Percentiles rank a stretch among this genome's conserved stretches.
These are phyloP conservation scores for Numenius phaeopus DNA, from an alignment of 2,797 vertebrate species.

Conservation along the genomic window DNA sequence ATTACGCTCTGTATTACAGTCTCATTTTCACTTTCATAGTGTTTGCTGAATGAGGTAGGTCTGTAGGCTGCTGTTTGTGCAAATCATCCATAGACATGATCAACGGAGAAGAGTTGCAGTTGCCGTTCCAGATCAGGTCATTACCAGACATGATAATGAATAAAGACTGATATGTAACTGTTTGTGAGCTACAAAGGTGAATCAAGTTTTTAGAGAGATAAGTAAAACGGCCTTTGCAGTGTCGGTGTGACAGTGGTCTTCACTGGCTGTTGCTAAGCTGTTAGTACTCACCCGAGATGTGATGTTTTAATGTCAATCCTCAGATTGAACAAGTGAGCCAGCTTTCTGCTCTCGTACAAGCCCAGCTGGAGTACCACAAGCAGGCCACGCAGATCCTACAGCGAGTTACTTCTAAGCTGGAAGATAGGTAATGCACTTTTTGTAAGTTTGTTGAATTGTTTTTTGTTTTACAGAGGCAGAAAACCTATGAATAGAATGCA, in stretches of 20 bases:
- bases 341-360: conserved; percentile 93
- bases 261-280: not conserved
- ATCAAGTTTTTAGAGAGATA: not conserved
- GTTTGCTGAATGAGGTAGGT: not conserved
- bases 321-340: conserved; percentile 99
- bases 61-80: not conserved
- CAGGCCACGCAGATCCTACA: conserved; percentile 94
- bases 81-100: not conserved
- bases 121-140: not conserved
- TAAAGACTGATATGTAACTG: not conserved
- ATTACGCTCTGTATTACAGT: not conserved
- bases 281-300: not conserved
- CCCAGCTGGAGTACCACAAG: conserved; percentile 96
- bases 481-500: not conserved
- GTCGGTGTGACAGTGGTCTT: not conserved
- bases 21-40: not conserved
- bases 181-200: not conserved
- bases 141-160: not conserved
- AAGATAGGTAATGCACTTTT: conserved; percentile 86
- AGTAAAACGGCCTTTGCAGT: not conserved
- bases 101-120: not conserved
- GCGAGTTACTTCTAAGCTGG: conserved; percentile 91
- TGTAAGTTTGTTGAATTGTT: not conserved
- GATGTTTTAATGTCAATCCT: conserved; percentile 2
- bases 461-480: not conserved